Evolutionary conservation across 1,140 invertebrate genomes (phyloP).

Genomic region (Lasioglossum albipes): DNA sequence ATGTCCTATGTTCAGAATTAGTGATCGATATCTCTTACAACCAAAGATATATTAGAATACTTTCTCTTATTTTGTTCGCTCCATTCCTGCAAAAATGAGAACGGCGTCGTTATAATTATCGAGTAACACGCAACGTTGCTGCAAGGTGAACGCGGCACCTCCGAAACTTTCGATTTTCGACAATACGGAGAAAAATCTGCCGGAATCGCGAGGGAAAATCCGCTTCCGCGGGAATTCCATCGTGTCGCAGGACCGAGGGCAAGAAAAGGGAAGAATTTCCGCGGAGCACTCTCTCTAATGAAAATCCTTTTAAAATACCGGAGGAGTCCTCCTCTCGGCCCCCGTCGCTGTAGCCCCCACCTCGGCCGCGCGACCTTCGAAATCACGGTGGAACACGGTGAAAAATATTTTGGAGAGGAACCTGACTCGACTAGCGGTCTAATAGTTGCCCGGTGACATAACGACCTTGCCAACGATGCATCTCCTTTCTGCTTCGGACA

Average conservation of each 20-base stretch:
- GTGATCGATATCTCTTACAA: no score
- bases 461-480: conserved; percentile 54
- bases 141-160: no score
- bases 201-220: not conserved
- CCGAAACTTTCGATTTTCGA: not conserved
- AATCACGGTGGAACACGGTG: not conserved
- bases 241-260: not conserved
- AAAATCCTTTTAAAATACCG: conserved; percentile 25
- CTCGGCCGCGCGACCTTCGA: not conserved
- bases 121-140: no score
- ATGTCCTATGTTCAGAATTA: no score
- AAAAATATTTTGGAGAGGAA: not conserved
- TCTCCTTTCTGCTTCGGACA: conserved; percentile 44
- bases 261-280: not conserved
- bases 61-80: no score
- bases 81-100: no score
- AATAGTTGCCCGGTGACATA: conserved; percentile 47
- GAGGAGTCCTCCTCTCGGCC: not conserved
- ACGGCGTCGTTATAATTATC: no score
- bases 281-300: conserved; percentile 6
- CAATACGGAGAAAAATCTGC: not conserved
- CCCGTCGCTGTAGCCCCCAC: not conserved
- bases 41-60: no score
- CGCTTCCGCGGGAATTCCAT: not conserved
- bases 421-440: conserved; percentile 27